These are phyloP conservation scores for Tigriopus californicus DNA, from an alignment of 2,888 invertebrate genomes.

Conservation along the genomic window DNA sequence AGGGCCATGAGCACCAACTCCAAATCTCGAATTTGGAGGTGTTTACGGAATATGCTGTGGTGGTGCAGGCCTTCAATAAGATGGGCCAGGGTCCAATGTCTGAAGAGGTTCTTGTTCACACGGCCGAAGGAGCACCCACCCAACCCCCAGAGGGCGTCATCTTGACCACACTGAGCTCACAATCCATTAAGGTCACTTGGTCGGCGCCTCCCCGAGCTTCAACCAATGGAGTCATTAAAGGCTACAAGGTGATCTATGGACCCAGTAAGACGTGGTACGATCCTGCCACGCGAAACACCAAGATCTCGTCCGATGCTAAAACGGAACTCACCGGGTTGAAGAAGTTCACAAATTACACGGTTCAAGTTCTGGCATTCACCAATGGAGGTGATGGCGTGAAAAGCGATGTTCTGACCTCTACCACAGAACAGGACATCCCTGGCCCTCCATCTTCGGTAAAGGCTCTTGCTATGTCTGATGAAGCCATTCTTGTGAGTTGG, in stretches of 20 bases:
- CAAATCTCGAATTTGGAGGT: conserved; percentile 63
- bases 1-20: conserved; percentile 70
- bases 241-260: conserved; percentile 82
- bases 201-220: conserved; percentile 75
- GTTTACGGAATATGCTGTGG: conserved; percentile 87
- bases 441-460: conserved; percentile 83
- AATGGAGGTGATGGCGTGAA: conserved; percentile 87
- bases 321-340: conserved; percentile 80
- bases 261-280: conserved; percentile 72
- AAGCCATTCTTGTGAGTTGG: conserved; percentile 84
- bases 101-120: conserved; percentile 70
- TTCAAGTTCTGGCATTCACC: conserved; percentile 86
- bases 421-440: conserved; percentile 31
- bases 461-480: conserved; percentile 73
- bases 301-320: conserved; percentile 76
- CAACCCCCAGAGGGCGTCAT: conserved; percentile 70
- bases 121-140: conserved; percentile 81
- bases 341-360: conserved; percentile 89
- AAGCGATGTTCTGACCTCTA: conserved; percentile 27
- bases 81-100: conserved; percentile 81
- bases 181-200: conserved; percentile 86
- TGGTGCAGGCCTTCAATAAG: conserved; percentile 85
- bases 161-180: conserved; percentile 79
- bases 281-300: conserved; percentile 52
- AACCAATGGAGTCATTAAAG: conserved; percentile 84